These are phyloP conservation scores for Sphinx pinastri DNA, from an alignment of 2,888 invertebrate species.

Conservation along the genomic window DNA sequence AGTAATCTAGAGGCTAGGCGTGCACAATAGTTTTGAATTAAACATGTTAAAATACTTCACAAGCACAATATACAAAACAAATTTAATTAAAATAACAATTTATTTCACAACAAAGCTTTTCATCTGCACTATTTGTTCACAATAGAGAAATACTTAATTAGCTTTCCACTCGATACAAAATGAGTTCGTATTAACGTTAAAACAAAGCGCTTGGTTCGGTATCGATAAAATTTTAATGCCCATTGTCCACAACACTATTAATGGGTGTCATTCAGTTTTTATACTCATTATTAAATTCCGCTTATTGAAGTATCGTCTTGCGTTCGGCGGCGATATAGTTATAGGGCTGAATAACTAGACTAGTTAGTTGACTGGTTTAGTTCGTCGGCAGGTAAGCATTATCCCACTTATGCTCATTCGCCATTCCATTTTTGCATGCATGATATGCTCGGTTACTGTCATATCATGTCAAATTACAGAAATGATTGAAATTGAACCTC, in stretches of 20 bases:
- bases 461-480: neutral
- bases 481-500: neutral
- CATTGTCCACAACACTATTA: conserved; percentile 47
- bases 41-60: neutral
- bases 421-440: neutral
- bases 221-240: conserved; percentile 46
- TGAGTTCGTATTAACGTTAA: conserved; percentile 23
- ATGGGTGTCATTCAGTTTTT: conserved; percentile 62
- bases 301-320: conserved; percentile 59
- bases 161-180: conserved; percentile 6
- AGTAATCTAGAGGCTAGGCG: neutral
- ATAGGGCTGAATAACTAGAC: neutral
- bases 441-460: neutral
- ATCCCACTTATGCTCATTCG: neutral
- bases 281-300: conserved; percentile 57
- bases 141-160: conserved; percentile 20
- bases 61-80: neutral
- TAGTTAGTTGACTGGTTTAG: conserved; percentile 14
- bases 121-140: conserved; percentile 23
- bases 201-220: conserved; percentile 25
- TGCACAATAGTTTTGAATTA: neutral
- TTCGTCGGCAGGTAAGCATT: neutral
- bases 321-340: conserved; percentile 44
- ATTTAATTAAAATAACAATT: conserved; percentile 1
- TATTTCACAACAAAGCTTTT: conserved; percentile 23